These are phyloP conservation scores for Sus cebifrons DNA, from an alignment of 2,797 vertebrate genomes.

Conservation along the genomic window DNA sequence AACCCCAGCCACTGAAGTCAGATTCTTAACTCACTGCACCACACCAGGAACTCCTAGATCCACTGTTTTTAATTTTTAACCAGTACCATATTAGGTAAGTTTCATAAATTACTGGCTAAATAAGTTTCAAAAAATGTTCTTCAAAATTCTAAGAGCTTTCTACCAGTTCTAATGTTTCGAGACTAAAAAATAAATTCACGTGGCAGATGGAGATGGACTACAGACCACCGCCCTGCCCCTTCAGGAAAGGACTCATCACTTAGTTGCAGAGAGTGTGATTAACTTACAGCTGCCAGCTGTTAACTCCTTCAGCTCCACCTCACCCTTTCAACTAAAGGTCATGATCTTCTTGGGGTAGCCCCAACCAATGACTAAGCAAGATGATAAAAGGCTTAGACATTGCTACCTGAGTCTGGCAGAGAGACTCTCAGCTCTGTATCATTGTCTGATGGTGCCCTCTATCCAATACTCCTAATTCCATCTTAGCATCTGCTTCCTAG, in stretches of 20 bases:
- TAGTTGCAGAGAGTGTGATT: not conserved
- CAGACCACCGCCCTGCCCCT: not conserved
- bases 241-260: not conserved
- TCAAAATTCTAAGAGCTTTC: conserved; percentile 58
- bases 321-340: not conserved
- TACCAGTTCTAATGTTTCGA: not conserved
- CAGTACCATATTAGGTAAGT: not conserved
- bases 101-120: conserved; percentile 41
- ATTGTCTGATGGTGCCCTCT: not conserved
- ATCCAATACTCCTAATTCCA: not conserved
- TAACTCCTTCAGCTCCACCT: not conserved
- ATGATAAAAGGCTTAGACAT: not conserved
- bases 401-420: not conserved
- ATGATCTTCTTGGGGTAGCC: not conserved
- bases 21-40: too few species aligned
- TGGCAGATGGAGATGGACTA: not conserved
- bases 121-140: conserved; percentile 19
- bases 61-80: conserved; percentile 58
- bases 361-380: not conserved
- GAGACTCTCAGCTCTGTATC: not conserved
- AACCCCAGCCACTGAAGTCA: too few species aligned
- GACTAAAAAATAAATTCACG: not conserved
- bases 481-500: not conserved
- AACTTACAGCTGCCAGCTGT: not conserved
- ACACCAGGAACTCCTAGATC: not conserved